Base-by-base conservation (phyloP, 2,888 invertebrate species). In the Chrysolina americana region DNA sequence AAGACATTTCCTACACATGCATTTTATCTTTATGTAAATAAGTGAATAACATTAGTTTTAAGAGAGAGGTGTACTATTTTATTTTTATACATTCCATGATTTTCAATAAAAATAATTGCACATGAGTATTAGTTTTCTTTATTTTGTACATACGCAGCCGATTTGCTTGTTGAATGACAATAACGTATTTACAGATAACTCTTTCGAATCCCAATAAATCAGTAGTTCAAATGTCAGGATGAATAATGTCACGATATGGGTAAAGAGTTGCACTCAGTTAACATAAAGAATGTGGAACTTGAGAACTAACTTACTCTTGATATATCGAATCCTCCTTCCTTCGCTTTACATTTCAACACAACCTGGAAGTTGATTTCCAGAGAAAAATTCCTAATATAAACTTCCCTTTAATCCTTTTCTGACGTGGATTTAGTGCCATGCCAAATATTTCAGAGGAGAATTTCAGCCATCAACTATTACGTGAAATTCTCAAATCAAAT, bases 11-110 rank as follows among this genome's bases (percentile, higher is more conserved):
- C 19, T 11, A 53, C 53, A 53, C 13, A 19, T 11, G 19, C 53
- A 53, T 21, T 53, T n/a, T 19, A 15, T 41, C 23, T 47, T 65
- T 48, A 36, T 65, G 21, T 65, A 65, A n/a, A 23, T 48, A 53
- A n/a, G 48, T 50, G 28, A 48, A 50, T 65, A 65, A 76, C 74
- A 59, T 68, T 82, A 81, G 80, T 68, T 74, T 78, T 82, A 83
- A 81, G 80, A 74, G 36, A 81, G 79, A 84, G 85, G 85, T 84
- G 85, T 85, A 85, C 84, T 85, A 85, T 85, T 85, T 85, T 84
- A 82, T 85, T 84, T 83, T 84, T 81, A 65, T 82, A 83, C 78
- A 74, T 36, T 36, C 53, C 68, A 50, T 41, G 64, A 48, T 59
- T 68, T 59, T 53, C 36, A 75, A 75, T 75, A 75, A 75, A 75